Evolutionary conservation across 2,113 vertebrate species (phyloP), one percentile per base, ranked within the genome.

Genomic region (Oreochromis niloticus): DNA sequence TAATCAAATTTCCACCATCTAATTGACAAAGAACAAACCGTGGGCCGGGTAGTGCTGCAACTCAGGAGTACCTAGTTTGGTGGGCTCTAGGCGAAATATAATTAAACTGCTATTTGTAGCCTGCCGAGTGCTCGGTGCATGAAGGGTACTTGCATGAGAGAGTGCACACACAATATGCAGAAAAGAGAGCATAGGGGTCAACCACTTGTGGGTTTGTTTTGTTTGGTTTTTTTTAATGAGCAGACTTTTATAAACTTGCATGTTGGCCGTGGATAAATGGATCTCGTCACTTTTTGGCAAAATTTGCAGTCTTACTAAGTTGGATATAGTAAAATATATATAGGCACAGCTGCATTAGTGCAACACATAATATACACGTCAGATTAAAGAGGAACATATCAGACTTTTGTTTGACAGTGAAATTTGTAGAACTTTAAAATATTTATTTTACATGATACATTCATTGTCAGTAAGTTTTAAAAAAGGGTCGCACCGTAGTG

Each of bases 71-170:
- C n/a, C 10, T 75, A 13, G 32, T 75, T 85, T 50, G 12, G 48
- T n/a, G 30, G 56, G 85, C 86, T 83, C 17, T 32, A 8, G 71
- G 57, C 80, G 27, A 85, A 87, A 81, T 48, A 41, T 81, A 88
- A 88, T 91, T 88, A 66, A 87, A 86, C 13, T 80, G 55, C 82
- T 82, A 46, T n/a, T 43, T 82, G 68, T 66, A 41, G 43, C 80
- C 57, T 50, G 68, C 50, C 22, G 56, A 50, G 68, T 81, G 48
- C 36, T 22, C 4, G 4, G 39, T 54, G 87, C 46, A 48, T 41
- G 30, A 82, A 57, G 52, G 30, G n/a, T 84, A 30, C 32, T 68
- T 82, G 27, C 19, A 71, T 78, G 56, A 57, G 22, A 32, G 14
- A n/a, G 11, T 59, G 46, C 43, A 50, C 24, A 13, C 10, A 17